Conservation (phyloP, 2,888 invertebrate species). For the Epirrhoe tristata region DNA sequence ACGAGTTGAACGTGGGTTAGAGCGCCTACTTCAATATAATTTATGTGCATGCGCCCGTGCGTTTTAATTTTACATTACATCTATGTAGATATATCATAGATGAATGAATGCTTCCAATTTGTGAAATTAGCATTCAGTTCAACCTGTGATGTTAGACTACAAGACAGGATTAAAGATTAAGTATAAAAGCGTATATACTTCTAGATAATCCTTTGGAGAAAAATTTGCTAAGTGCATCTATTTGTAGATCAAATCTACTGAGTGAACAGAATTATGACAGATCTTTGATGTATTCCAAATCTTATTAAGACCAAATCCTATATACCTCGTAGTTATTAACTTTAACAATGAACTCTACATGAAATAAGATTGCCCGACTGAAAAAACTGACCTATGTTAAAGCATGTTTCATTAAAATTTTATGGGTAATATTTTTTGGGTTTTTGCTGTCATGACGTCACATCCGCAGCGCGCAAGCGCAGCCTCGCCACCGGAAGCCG, state of each 20-base stretch:
- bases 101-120: slow-evolving; percentile 35
- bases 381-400: background rate
- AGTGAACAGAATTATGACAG: no score
- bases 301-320: no score
- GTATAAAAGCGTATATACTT: background rate
- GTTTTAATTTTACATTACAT: slow-evolving; percentile 30
- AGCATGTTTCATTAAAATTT: background rate
- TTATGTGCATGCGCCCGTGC: slow-evolving; percentile 28
- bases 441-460: slow-evolving; percentile 58
- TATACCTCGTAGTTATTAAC: no score
- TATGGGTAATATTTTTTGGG: slow-evolving; percentile 1
- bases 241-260: background rate
- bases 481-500: slow-evolving; percentile 76
- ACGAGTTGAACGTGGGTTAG: slow-evolving; percentile 34
- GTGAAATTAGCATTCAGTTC: slow-evolving; percentile 14
- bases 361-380: no score
- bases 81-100: slow-evolving; percentile 22
- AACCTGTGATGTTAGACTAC: background rate
- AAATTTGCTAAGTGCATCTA: background rate
- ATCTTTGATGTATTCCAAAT: no score
- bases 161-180: background rate
- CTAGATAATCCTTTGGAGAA: background rate
- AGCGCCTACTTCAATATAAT: slow-evolving; percentile 33
- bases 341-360: no score
- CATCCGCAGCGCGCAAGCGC: slow-evolving; percentile 74